Evolutionary conservation across 92 coral and sea anemone species (phyloP).

Genomic region (Ricordea florida): DNA sequence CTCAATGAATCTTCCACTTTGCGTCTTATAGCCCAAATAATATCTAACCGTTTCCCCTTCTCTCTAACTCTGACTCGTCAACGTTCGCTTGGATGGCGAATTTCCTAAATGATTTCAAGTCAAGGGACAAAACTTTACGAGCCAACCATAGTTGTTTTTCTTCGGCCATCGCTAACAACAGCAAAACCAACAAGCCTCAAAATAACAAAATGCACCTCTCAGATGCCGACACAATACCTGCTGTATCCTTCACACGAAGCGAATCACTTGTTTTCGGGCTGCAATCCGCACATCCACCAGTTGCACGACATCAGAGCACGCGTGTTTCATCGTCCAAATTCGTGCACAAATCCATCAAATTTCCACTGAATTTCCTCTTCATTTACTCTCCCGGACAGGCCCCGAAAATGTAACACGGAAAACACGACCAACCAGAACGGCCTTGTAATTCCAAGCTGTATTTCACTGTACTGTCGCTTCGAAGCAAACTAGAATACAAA

Average conservation of each 20-base stretch:
- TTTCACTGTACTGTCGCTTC: too few relatives aligned
- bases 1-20: not conserved
- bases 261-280: not conserved
- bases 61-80: not conserved
- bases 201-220: too few relatives aligned
- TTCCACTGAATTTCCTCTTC: too few relatives aligned
- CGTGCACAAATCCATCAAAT: not conserved
- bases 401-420: too few relatives aligned
- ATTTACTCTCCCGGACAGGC: too few relatives aligned
- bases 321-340: not conserved
- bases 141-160: constrained; percentile 7
- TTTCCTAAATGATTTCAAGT: not conserved
- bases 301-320: not conserved
- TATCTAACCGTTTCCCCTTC: not conserved
- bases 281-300: not conserved
- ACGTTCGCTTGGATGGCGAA: not conserved
- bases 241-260: not conserved
- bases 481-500: too few relatives aligned
- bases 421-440: too few relatives aligned
- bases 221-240: too few relatives aligned
- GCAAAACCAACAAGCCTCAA: too few relatives aligned
- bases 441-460: too few relatives aligned
- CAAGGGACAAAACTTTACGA: not conserved
- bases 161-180: not conserved
- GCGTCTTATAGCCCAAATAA: not conserved